Percentiles rank a stretch among this genome's conserved stretches.
Evolutionary conservation across 1,140 invertebrate species (phyloP).

Genomic region (Ganaspis sp.): DNA sequence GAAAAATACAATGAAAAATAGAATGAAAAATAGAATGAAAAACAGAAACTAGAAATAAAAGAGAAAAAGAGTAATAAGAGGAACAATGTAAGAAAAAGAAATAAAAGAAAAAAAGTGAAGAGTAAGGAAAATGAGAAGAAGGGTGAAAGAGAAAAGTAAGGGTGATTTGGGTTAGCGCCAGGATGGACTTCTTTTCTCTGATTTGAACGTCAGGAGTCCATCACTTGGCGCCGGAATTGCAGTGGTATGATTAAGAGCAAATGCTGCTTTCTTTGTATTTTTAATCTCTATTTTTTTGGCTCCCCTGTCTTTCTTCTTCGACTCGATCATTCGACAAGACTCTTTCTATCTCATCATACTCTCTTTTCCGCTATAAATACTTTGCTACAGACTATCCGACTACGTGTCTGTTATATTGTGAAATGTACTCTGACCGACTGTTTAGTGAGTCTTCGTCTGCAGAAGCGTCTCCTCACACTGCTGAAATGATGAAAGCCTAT

Average conservation of each 20-base stretch:
- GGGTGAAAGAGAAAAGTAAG: conserved; percentile 21
- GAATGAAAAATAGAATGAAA: not conserved
- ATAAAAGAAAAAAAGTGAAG: conserved; percentile 12
- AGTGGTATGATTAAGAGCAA: conserved; percentile 35
- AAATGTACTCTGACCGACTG: conserved; percentile 50
- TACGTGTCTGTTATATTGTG: conserved; percentile 60
- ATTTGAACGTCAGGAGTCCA: conserved; percentile 48
- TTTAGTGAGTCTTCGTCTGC: conserved; percentile 47
- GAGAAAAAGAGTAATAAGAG: not conserved
- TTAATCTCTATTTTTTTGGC: conserved; percentile 3
- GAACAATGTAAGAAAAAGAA: not conserved
- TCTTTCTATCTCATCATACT: conserved; percentile 30
- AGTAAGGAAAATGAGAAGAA: conserved; percentile 18
- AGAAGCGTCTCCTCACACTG: conserved; percentile 50
- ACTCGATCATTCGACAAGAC: not conserved
- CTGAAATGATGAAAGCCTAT: conserved; percentile 10
- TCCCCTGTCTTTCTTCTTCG: not conserved
- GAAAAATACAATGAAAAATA: not conserved
- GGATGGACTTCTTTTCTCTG: conserved; percentile 14
- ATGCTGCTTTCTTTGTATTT: not conserved
- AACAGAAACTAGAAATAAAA: not conserved
- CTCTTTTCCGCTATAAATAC: conserved; percentile 55
- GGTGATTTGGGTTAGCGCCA: conserved; percentile 64
- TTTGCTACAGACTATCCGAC: conserved; percentile 51
- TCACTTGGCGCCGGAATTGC: conserved; percentile 64